phyloP scores from a whole-genome alignment of 1,140 invertebrate species.

The Dreissena polymorpha region DNA sequence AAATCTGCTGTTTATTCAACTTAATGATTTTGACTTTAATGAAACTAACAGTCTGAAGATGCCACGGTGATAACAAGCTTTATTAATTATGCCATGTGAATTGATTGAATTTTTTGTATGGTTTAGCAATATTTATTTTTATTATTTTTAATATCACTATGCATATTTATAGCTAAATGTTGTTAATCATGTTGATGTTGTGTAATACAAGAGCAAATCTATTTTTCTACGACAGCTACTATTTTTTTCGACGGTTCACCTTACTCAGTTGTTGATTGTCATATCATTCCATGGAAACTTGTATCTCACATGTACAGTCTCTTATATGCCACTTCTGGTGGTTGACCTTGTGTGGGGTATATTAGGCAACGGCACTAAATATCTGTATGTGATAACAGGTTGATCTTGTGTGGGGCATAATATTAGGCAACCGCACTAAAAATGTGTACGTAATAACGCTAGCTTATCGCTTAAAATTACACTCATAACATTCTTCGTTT shows the following conservation, averaged over 20 bases:
- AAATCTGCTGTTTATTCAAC: neutral
- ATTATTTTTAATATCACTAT: neutral
- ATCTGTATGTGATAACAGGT: neutral
- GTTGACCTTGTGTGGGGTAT: neutral
- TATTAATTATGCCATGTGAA: too few relatives aligned
- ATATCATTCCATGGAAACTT: conserved; percentile 5
- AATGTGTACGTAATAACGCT: too few relatives aligned
- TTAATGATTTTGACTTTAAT: neutral
- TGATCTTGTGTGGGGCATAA: neutral
- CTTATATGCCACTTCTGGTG: neutral
- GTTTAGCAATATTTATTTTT: neutral
- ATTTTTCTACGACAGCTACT: neutral
- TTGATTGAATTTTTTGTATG: neutral
- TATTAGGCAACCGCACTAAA: neutral
- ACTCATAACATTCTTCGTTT: too few relatives aligned
- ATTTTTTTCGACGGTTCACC: neutral
- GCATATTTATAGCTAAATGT: conserved; percentile 4
- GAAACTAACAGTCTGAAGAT: neutral
- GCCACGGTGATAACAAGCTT: too few relatives aligned
- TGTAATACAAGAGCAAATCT: neutral
- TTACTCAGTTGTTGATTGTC: neutral
- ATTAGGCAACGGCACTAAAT: neutral
- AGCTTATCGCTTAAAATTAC: too few relatives aligned
- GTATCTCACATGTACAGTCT: neutral
- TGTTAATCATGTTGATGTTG: conserved; percentile 2